Percentiles rank a stretch among this genome's conserved stretches.
phyloP scores from a whole-genome alignment of 1,140 invertebrate species.

The Leptoteleia sp. region DNA sequence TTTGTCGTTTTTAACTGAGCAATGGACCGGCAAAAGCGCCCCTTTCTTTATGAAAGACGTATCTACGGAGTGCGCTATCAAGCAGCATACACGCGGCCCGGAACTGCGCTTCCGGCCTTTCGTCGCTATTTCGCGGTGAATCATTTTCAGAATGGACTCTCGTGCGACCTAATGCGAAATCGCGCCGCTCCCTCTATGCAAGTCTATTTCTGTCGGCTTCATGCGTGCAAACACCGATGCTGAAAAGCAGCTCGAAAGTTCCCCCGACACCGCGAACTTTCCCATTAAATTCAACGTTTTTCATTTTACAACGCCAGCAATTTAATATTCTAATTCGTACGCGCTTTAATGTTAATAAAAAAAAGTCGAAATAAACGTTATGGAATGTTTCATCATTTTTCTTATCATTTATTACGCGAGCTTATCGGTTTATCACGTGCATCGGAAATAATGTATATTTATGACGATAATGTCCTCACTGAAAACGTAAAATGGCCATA shows the following conservation, averaged over 20 bases:
- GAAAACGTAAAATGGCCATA: too few species aligned
- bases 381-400: too few species aligned
- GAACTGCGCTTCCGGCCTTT: constrained; percentile 66
- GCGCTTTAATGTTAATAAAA: too few species aligned
- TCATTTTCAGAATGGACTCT: constrained; percentile 65
- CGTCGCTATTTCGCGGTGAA: constrained; percentile 63
- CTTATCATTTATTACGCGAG: too few species aligned
- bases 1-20: constrained; percentile 30
- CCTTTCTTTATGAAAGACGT: constrained; percentile 54
- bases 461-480: too few species aligned
- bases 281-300: constrained; percentile 2
- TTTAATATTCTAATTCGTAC: too few species aligned
- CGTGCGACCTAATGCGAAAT: constrained; percentile 62
- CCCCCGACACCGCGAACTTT: too few species aligned
- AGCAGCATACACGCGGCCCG: constrained; percentile 50
- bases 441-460: too few species aligned
- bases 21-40: constrained; percentile 24
- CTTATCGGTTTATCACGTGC: too few species aligned
- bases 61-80: constrained; percentile 41
- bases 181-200: constrained; percentile 57
- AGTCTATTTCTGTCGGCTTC: constrained; percentile 59
- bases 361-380: too few species aligned
- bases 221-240: constrained; percentile 50
- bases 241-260: constrained; percentile 37
- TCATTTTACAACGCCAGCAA: too few species aligned